phyloP scores from a whole-genome alignment of 2,888 invertebrate genomes.

The Melitaea athalia region DNA sequence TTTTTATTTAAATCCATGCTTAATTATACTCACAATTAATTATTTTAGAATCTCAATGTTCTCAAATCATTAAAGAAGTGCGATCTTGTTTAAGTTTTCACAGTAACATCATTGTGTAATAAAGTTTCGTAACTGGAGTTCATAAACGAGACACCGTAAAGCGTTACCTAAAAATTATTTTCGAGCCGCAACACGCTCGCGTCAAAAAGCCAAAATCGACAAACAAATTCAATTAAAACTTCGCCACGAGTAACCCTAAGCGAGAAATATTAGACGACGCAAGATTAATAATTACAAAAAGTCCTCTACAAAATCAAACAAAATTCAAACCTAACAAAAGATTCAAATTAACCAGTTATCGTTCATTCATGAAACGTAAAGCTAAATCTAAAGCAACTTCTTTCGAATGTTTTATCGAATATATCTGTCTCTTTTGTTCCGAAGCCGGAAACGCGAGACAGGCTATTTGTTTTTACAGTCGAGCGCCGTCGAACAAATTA shows the following conservation, averaged over 20 bases:
- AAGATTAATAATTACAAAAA: slow-evolving; percentile 78
- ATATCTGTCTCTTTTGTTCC: slow-evolving; percentile 68
- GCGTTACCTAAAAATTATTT: slow-evolving; percentile 64
- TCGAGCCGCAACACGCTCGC: slow-evolving; percentile 57
- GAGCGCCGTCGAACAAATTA: slow-evolving; percentile 80
- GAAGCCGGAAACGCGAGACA: slow-evolving; percentile 69
- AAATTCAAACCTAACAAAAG: slow-evolving; percentile 73
- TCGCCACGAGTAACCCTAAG: slow-evolving; percentile 68
- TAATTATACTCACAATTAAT: background rate
- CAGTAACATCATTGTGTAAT: slow-evolving; percentile 31
- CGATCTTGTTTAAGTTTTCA: slow-evolving; percentile 20
- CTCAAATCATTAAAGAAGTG: slow-evolving; percentile 11
- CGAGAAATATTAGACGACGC: slow-evolving; percentile 69
- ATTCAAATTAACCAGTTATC: slow-evolving; percentile 71
- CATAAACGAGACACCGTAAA: slow-evolving; percentile 51
- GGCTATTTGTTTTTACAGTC: slow-evolving; percentile 81
- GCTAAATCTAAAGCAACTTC: slow-evolving; percentile 60
- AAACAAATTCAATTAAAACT: slow-evolving; percentile 79
- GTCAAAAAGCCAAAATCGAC: slow-evolving; percentile 73
- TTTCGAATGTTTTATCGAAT: slow-evolving; percentile 59
- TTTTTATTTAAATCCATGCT: background rate
- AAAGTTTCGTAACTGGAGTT: slow-evolving; percentile 44
- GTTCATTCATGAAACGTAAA: slow-evolving; percentile 67
- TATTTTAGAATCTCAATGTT: slow-evolving; percentile 1
- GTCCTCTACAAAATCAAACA: slow-evolving; percentile 66